Conservation (phyloP, 2,888 invertebrate species). For the Synergus gifuensis region DNA sequence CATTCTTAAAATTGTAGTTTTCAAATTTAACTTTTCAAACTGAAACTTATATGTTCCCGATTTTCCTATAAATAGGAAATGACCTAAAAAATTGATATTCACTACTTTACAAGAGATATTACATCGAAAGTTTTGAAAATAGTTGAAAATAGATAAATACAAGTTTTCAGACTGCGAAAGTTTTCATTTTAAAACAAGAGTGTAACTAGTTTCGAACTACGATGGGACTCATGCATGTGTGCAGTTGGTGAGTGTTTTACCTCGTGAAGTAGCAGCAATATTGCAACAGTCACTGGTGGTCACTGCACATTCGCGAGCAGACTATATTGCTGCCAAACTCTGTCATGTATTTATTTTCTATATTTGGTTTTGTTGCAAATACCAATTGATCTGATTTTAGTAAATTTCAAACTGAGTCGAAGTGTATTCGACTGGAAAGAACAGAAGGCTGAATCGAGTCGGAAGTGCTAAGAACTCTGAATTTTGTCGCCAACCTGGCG, state of each 20-base stretch:
- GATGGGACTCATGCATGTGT: constrained; percentile 23
- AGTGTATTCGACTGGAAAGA: constrained; percentile 50
- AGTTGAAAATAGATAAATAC: constrained; percentile 25
- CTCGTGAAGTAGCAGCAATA: constrained; percentile 24
- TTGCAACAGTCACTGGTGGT: constrained; percentile 22
- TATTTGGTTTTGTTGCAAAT: neutral
- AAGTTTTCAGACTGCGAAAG: constrained; percentile 32
- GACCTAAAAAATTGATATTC: constrained; percentile 30
- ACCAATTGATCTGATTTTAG: neutral
- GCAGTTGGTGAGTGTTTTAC: constrained; percentile 13
- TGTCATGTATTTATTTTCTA: neutral
- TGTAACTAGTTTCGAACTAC: constrained; percentile 18
- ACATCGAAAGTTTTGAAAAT: constrained; percentile 33
- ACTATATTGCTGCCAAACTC: constrained; percentile 26
- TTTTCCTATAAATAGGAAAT: constrained; percentile 1
- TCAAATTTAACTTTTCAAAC: constrained; percentile 15
- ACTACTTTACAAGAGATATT: constrained; percentile 17
- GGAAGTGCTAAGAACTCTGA: constrained; percentile 43
- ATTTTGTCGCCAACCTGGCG: constrained; percentile 57
- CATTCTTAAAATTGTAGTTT: neutral
- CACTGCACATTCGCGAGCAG: neutral
- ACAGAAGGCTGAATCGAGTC: constrained; percentile 43
- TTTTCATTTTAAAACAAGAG: constrained; percentile 27
- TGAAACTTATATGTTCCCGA: neutral
- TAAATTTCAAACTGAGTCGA: constrained; percentile 43